phyloP scores from a whole-genome alignment of 2,797 vertebrate species.

The Trichosurus vulpecula region DNA sequence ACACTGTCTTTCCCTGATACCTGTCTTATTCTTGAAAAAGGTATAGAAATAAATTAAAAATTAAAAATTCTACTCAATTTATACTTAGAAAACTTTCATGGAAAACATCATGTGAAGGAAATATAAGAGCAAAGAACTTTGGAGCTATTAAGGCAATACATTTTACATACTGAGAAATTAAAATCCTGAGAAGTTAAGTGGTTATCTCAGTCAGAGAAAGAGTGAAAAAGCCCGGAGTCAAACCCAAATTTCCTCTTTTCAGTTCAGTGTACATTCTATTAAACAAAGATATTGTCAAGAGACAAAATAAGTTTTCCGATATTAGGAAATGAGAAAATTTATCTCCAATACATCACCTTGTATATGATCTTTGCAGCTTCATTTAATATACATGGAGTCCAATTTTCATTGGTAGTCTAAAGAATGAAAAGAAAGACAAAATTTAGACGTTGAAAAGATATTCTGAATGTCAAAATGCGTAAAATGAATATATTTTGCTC shows the following conservation, averaged over 20 bases:
- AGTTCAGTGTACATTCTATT: neutral
- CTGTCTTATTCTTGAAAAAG: neutral
- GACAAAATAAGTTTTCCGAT: neutral
- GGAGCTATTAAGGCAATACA: neutral
- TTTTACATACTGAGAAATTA: constrained; percentile 6
- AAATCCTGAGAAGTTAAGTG: neutral
- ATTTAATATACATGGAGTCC: constrained; percentile 93
- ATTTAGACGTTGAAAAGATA: neutral
- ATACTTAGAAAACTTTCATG: neutral
- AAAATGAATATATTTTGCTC: neutral
- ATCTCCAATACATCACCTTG: constrained; percentile 87
- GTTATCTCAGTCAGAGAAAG: neutral
- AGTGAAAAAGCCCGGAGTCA: neutral
- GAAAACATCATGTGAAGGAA: neutral
- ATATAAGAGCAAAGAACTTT: neutral
- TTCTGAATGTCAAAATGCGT: neutral
- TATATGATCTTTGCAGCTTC: constrained; percentile 96
- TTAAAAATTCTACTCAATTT: constrained; percentile 10
- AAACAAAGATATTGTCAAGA: constrained; percentile 1
- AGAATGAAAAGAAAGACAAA: constrained; percentile 57
- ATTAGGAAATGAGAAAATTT: constrained; percentile 17
- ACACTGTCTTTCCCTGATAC: neutral
- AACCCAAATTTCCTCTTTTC: neutral
- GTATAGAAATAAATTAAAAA: constrained; percentile 4
- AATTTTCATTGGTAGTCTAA: constrained; percentile 94